Conservation (phyloP, 2,113 vertebrate species). For the Tympanuchus pallidicinctus region DNA sequence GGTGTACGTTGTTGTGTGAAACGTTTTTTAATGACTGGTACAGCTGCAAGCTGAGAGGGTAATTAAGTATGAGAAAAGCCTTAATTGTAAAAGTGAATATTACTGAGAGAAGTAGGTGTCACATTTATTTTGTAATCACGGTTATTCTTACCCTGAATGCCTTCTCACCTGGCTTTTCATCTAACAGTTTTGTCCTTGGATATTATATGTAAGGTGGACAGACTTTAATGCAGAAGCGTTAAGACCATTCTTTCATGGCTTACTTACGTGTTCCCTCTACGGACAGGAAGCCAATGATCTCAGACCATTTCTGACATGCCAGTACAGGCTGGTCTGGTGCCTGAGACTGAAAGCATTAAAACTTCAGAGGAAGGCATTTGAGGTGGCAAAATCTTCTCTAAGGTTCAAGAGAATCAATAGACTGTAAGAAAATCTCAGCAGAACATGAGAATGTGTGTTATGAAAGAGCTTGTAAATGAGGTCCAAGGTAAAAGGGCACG, state of each 20-base stretch:
- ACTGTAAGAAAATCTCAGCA: not conserved
- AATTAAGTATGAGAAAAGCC: not conserved
- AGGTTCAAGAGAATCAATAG: not conserved
- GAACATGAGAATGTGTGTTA: not conserved
- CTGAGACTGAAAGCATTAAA: not conserved
- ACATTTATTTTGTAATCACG: not conserved
- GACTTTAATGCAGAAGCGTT: not conserved
- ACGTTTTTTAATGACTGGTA: not conserved
- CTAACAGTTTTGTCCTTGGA: not conserved
- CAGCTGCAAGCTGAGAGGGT: not conserved
- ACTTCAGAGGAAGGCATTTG: not conserved
- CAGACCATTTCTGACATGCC: not conserved
- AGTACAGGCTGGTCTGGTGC: not conserved
- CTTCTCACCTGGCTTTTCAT: slow-evolving; percentile 3
- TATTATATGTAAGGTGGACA: not conserved
- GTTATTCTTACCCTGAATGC: not conserved
- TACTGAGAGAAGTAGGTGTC: not conserved
- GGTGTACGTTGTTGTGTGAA: not conserved
- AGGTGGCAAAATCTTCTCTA: not conserved
- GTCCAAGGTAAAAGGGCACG: not conserved
- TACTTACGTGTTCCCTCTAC: not conserved
- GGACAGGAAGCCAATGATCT: not conserved
- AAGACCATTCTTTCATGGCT: not conserved
- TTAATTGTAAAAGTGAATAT: not conserved
- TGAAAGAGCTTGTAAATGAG: not conserved